A percentile compares a stretch with the other conserved stretches of the same genome.
Conservation (phyloP, 2,113 vertebrate species). For the Manacus vitellinus region DNA sequence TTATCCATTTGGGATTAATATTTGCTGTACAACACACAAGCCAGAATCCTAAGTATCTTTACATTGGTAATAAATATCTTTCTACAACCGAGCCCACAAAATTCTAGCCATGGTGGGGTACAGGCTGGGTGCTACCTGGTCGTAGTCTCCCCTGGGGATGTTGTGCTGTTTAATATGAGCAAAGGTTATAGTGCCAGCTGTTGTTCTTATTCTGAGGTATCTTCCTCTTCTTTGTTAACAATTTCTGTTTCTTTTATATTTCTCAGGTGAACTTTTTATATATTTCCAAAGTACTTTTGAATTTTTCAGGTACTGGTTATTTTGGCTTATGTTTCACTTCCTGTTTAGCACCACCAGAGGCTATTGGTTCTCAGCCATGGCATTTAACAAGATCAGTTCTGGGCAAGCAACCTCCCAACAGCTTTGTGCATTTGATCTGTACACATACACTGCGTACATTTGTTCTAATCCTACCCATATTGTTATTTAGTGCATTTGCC, state of each 20-base stretch:
- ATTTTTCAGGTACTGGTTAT: background rate
- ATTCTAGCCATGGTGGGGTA: background rate
- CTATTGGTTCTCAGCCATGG: background rate
- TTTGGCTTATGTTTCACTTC: background rate
- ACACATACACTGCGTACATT: background rate
- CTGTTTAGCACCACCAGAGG: background rate
- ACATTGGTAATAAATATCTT: background rate
- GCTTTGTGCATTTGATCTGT: background rate
- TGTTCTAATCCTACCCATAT: background rate
- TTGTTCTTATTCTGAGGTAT: background rate
- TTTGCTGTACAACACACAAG: background rate
- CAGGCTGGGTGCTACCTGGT: too few relatives aligned
- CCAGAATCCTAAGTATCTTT: background rate
- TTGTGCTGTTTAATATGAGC: background rate
- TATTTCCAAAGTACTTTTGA: background rate
- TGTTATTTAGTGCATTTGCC: background rate
- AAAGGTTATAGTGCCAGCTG: background rate
- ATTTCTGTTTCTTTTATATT: background rate
- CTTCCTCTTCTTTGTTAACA: background rate
- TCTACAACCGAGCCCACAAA: background rate
- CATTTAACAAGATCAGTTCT: background rate
- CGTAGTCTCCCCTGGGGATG: too few relatives aligned
- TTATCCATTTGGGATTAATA: background rate
- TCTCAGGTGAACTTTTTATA: background rate
- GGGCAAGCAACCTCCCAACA: accelerated